Evolutionary conservation across 2,888 invertebrate genomes (phyloP).

Genomic region (Keiferia lycopersicella): DNA sequence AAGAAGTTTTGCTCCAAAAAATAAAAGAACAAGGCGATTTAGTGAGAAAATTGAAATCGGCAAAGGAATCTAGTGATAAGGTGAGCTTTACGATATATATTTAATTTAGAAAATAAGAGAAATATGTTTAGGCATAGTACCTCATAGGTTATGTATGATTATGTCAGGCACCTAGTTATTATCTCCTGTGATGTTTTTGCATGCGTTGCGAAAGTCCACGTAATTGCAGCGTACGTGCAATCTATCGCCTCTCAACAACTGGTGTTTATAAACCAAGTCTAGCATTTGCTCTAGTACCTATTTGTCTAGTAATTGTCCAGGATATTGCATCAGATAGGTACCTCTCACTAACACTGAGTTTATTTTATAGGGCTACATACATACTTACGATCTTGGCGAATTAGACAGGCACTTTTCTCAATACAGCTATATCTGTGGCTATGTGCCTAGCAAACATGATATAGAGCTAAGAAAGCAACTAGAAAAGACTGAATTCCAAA

Average conservation of each 20-base stretch:
- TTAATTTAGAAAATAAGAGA: background rate
- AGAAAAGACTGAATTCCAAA: constrained; percentile 56
- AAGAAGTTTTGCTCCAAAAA: constrained; percentile 63
- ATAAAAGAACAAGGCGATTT: constrained; percentile 87
- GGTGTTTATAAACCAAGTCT: background rate
- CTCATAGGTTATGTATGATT: constrained; percentile 26
- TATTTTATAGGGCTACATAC: constrained; percentile 58
- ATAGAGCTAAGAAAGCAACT: constrained; percentile 59
- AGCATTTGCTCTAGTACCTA: background rate
- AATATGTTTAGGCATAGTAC: background rate
- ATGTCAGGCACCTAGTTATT: constrained; percentile 6
- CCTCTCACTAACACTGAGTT: constrained; percentile 17
- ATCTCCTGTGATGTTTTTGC: constrained; percentile 16
- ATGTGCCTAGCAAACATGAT: constrained; percentile 78
- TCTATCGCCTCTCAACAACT: background rate
- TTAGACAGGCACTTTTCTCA: constrained; percentile 72
- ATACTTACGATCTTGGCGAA: constrained; percentile 53
- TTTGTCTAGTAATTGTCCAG: constrained; percentile 17
- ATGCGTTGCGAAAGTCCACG: constrained; percentile 12
- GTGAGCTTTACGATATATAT: constrained; percentile 64
- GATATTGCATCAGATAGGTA: constrained; percentile 29
- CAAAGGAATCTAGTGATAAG: constrained; percentile 89
- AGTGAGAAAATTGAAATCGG: constrained; percentile 90
- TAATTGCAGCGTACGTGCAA: background rate
- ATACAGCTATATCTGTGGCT: constrained; percentile 82